Evolutionary conservation across 2,888 invertebrate species (phyloP), one percentile per base, ranked within the genome.

Genomic region (Drosophila yooni): DNA sequence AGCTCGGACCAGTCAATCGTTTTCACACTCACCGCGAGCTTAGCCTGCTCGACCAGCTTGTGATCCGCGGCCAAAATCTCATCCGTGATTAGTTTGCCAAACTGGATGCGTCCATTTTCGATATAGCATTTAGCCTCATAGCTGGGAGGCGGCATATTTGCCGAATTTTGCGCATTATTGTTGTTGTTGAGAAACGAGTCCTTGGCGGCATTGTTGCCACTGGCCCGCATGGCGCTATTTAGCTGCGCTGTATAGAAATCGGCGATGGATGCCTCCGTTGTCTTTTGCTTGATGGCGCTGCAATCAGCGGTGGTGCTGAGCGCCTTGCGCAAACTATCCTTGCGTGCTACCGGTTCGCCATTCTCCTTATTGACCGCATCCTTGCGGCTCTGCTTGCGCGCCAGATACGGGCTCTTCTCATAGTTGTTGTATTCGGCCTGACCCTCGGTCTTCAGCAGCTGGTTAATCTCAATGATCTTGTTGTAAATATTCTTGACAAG

Each of bases 41-140:
- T 98, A 11, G 98, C 97, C 64, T 96, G 95, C 91, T 97, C 96
- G 11, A 98, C 95, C 29, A 98, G 94, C 72, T 96, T 94, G 84
- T 96, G 94, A 91, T 98, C 98, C 1, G 97, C 97, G 53, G 96
- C 96, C 69, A 98, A 92, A 43, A 98, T 96, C 94, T 98, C 98
- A 93, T 98, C 97, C 8, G 96, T 97, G 71, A 98, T 94, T 64
- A 98, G 94, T 92, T 96, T 96, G 10, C 96, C 96, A 93, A 96
- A 97, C 92, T 97, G 96, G 54, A 97, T 96, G 91, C 95, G 96
- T 11, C 96, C 96, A 82, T 95, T 95, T 81, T 96, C 96, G 70
- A 97, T 94, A 89, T 97, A 97, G 89, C 94, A 95, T 63, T 95
- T 80, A 92, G 94, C 91, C 57, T 93, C 93, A 50, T 90, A 92